A percentile compares a stretch with the other conserved stretches of the same genome.
Conservation (phyloP, 2,888 invertebrate species). For the Drosophila incognita region DNA sequence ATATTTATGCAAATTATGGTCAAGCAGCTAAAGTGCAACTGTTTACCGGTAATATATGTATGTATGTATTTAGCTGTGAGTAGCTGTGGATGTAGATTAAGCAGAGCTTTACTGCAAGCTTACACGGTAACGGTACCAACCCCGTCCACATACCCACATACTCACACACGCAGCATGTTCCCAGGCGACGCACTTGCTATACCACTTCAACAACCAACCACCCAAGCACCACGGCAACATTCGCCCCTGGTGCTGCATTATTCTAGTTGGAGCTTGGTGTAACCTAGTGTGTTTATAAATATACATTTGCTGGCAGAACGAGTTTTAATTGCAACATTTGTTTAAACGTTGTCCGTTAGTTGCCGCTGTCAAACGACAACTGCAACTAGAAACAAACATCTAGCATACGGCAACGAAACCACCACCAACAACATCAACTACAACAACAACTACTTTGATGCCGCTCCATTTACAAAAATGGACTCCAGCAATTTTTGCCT, state of each 20-base stretch:
- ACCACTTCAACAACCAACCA: conserved; percentile 1
- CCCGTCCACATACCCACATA: conserved; percentile 16
- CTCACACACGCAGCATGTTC: conserved; percentile 55
- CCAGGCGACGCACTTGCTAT: conserved; percentile 66
- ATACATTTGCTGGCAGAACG: conserved; percentile 67
- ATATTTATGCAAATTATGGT: conserved; percentile 77
- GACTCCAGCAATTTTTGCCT: conserved; percentile 73
- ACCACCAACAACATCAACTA: conserved; percentile 37
- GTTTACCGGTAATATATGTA: conserved; percentile 73
- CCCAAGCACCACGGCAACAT: not conserved
- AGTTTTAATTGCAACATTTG: conserved; percentile 79
- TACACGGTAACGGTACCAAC: conserved; percentile 66
- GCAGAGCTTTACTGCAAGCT: conserved; percentile 61
- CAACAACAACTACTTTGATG: conserved; percentile 51
- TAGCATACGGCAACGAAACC: conserved; percentile 33
- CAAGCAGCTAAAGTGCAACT: conserved; percentile 76
- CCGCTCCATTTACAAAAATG: conserved; percentile 76
- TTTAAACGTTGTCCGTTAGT: conserved; percentile 77
- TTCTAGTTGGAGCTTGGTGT: conserved; percentile 33
- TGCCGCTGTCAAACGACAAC: conserved; percentile 53
- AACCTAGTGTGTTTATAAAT: conserved; percentile 49
- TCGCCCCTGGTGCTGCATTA: conserved; percentile 48
- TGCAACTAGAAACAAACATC: conserved; percentile 37
- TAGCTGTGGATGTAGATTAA: conserved; percentile 51
- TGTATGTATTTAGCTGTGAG: not conserved